phyloP scores from a whole-genome alignment of 37 sponge, comb jelly and placozoan species.

The Eunapius fragilis region DNA sequence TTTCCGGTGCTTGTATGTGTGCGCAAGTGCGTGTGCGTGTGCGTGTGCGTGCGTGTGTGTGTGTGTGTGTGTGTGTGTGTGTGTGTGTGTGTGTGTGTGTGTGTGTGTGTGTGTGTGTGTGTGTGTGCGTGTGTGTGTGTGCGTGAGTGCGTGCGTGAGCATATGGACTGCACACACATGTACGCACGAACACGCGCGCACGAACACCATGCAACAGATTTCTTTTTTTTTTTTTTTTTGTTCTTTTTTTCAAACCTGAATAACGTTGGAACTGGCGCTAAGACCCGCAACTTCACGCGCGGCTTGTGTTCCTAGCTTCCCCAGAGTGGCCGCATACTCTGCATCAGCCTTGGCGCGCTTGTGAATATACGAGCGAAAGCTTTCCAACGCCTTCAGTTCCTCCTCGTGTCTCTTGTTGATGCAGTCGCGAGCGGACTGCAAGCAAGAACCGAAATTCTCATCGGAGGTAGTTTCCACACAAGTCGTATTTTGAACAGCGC shows the following conservation, averaged over 20 bases:
- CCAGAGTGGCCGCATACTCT: conserved; percentile 63
- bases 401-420: conserved; percentile 72
- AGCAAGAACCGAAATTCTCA: conserved; percentile 62
- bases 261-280: conserved; percentile 26
- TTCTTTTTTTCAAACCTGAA: conserved; percentile 30
- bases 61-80: too few species aligned
- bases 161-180: too few species aligned
- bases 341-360: conserved; percentile 66
- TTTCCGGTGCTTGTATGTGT: too few species aligned
- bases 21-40: too few species aligned
- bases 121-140: too few species aligned
- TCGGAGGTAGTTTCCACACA: background rate
- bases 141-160: too few species aligned
- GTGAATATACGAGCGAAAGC: conserved; percentile 63
- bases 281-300: background rate
- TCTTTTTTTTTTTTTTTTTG: too few species aligned
- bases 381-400: conserved; percentile 81
- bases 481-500: background rate
- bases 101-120: too few species aligned
- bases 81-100: too few species aligned
- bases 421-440: conserved; percentile 49
- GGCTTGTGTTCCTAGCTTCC: conserved; percentile 42
- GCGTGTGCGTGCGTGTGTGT: too few species aligned
- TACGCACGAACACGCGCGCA: too few species aligned
- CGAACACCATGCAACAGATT: too few species aligned